Evolutionary conservation across 1,140 invertebrate species (phyloP), one percentile per base, ranked within the genome.

Genomic region (Archivesica marissinica): DNA sequence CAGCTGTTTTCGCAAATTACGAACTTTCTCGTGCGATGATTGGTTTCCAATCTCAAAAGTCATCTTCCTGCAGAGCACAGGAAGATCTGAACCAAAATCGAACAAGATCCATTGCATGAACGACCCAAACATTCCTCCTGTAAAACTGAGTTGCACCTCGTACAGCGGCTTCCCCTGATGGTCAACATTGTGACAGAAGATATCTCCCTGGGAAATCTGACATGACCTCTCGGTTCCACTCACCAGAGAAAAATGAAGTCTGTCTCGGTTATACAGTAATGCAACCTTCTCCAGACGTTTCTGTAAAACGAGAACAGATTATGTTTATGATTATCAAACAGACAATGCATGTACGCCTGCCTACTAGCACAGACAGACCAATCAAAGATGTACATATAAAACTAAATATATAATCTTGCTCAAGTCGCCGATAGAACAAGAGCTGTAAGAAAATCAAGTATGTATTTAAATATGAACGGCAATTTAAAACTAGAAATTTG

Each of bases 91-190:
- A 28, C 91, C 91, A 86, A 93, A 93, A 84, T 92, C 91, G 87
- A 93, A 92, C 25, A 91, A 81, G 35, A 93, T 88, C 91, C 91
- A 92, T 81, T 93, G 92, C 52, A 82, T 90, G 56, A 93, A 93
- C 0, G 91, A 93, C 2, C 92, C 92, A 89, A 91, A 92, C 90
- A 92, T 92, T 33, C 89, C 89, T 0, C 89, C 91, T 50, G 78
- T 89, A 77, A 93, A 93, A 30, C 88, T 77, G 6, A 93, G 86
- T 35, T 81, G 72, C 0, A 91, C 88, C 52, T 56, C 86, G 74
- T 90, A 93, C 66, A 81, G 82, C 15, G 86, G 87, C 38, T 66
- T 75, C 4, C 89, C 90, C 11, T 77, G 2, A 15, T 85, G 80
- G 50, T 89, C 82, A 7, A 86, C 72, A 39, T 88, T 80, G 23